Base-by-base conservation (phyloP, 53 echinoderm and acorn worm genomes). In the Mesocentrotus franciscanus region DNA sequence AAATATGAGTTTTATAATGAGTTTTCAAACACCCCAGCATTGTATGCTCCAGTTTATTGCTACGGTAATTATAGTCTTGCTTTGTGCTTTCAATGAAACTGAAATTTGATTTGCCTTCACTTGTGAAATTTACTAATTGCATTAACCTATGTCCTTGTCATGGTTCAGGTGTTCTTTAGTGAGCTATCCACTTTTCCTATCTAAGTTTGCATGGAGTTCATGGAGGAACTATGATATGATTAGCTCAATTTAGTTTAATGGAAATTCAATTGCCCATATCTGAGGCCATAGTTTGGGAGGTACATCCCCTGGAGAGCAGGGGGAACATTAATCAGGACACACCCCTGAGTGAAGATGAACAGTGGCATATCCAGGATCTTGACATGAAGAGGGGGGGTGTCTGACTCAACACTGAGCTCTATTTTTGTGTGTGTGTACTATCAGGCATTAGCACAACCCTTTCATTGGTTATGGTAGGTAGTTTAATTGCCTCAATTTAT, bases 191-290 rank as follows among this genome's bases (percentile, higher is more conserved):
- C 81, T 9, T 39, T 39, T 16, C 74, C 22, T 8, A 29, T 74
- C 12, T 32, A 74, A 74, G 74, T 74, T 74, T 32, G 14, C 74
- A 30, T 11, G 30, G 30, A 74, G 29, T 74, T 74, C 74, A 74
- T 30, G 32, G 11, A 74, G 74, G 74, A 74, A 74, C 74, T 74
- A 12, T 74, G 74, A 74, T 74, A 74, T 29, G 30, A 74, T 74
- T 74, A 74, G 32, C 27, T 32, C 18, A 10, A 74, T 74, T 32
- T 10, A 74, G 62, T 30, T 30, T 74, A 9, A 74, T 74, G 74
- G 74, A 74, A 74, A 81, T 81, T 81, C 39, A 81, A 81, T 81
- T 39, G 81, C 42, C 81, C 81, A 18, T 81, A 81, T 81, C 42
- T 10, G 42, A 81, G 81, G 81, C 81, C 81, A 81, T 39, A 81